These are phyloP conservation scores for Armadillidium nasatum DNA, from an alignment of 1,140 invertebrate genomes.

Conservation along the genomic window DNA sequence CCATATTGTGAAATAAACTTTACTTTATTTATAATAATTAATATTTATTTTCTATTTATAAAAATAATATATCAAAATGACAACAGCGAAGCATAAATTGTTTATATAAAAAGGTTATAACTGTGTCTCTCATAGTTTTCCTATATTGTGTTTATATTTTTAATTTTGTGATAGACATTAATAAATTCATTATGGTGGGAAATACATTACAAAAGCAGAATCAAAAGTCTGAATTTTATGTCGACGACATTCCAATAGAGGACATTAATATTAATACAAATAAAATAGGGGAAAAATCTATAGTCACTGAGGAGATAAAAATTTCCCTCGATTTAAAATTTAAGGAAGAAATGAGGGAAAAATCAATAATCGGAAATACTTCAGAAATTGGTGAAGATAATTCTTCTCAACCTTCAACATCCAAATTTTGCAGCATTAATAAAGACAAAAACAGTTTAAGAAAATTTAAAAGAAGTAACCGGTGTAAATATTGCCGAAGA, in stretches of 20 bases:
- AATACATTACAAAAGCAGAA: not conserved
- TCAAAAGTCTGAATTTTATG: not conserved
- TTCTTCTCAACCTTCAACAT: not conserved
- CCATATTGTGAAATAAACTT: too few species aligned
- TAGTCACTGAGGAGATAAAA: not conserved
- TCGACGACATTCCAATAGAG: not conserved
- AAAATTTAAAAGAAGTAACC: not conserved
- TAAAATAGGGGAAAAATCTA: not conserved
- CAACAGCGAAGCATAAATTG: too few species aligned
- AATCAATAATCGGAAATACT: not conserved
- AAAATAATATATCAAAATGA: too few species aligned
- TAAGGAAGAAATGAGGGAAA: not conserved
- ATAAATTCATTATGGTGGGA: not conserved
- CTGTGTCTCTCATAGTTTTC: too few species aligned
- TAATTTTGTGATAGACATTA: too few species aligned
- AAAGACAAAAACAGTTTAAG: not conserved
- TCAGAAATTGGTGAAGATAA: not conserved
- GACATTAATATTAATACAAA: not conserved
- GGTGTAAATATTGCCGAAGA: constrained; percentile 2
- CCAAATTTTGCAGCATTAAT: not conserved
- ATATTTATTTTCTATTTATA: too few species aligned
- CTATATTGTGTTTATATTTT: too few species aligned
- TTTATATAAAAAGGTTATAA: too few species aligned
- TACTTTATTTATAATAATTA: too few species aligned
- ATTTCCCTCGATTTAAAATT: not conserved